These are phyloP conservation scores for Platycheirus rosarum DNA, from an alignment of 2,888 invertebrate genomes.

Conservation along the genomic window DNA sequence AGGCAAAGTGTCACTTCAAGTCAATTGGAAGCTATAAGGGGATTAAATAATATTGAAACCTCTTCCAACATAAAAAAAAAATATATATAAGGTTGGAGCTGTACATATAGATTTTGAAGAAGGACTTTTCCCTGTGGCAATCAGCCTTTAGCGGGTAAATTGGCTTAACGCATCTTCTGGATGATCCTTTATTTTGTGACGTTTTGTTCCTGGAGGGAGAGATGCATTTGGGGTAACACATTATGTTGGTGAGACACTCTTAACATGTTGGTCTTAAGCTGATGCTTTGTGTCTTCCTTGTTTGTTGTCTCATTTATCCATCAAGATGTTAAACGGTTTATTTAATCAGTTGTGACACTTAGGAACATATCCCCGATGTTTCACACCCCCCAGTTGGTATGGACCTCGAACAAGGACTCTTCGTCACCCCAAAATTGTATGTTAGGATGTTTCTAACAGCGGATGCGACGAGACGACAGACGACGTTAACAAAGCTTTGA, in stretches of 20 bases:
- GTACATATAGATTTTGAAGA: not conserved
- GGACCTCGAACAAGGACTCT: conserved; percentile 12
- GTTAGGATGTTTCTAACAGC: conserved; percentile 37
- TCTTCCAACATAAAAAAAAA: conserved; percentile 17
- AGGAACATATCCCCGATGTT: conserved; percentile 41
- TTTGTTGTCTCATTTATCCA: conserved; percentile 55
- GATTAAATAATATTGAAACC: conserved; percentile 62
- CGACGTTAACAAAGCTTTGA: conserved; percentile 4
- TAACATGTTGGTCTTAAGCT: conserved; percentile 62
- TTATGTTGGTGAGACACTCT: conserved; percentile 36
- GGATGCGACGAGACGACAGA: conserved; percentile 35
- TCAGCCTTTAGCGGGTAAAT: conserved; percentile 39
- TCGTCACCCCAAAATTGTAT: conserved; percentile 49
- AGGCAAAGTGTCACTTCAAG: conserved; percentile 64
- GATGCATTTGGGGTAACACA: conserved; percentile 51
- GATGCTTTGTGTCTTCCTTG: conserved; percentile 19
- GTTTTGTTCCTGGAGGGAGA: not conserved
- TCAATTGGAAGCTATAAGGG: conserved; percentile 64
- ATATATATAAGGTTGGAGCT: too few species aligned
- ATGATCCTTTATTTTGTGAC: conserved; percentile 53
- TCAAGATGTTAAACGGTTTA: conserved; percentile 72
- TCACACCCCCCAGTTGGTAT: not conserved
- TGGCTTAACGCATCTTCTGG: conserved; percentile 67
- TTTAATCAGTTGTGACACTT: conserved; percentile 70
- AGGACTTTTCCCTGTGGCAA: conserved; percentile 24